phyloP scores from a whole-genome alignment of 37 sponge, comb jelly and placozoan genomes.

The Ephydatia muelleri region DNA sequence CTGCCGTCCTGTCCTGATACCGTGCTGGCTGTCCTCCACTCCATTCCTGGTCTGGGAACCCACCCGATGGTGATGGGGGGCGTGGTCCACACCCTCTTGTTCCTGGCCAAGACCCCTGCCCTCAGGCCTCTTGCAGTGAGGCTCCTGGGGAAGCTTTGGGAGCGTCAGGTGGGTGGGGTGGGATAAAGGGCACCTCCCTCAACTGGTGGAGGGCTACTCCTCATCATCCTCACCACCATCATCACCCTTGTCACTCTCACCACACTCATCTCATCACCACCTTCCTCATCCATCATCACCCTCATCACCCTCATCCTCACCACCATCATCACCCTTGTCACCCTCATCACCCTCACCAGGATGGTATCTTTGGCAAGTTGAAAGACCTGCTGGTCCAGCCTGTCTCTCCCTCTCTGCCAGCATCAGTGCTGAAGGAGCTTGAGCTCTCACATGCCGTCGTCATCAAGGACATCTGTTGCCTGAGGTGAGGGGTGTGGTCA shows the following conservation, averaged over 20 bases:
- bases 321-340: not conserved
- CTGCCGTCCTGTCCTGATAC: not conserved
- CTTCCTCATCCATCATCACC: not conserved
- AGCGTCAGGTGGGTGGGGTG: conserved; percentile 9
- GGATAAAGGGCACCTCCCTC: not conserved
- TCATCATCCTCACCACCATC: not conserved
- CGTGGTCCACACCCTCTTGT: conserved; percentile 12
- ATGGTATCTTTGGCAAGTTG: conserved; percentile 20
- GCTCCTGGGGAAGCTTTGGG: conserved; percentile 29
- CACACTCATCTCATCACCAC: not conserved
- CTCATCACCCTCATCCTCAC: not conserved
- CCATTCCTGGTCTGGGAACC: conserved; percentile 46
- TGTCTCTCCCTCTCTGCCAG: not conserved
- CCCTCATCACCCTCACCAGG: not conserved
- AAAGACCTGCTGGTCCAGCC: conserved; percentile 18
- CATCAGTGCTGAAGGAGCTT: not conserved
- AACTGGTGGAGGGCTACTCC: not conserved
- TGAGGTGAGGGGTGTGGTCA: conserved; percentile 3
- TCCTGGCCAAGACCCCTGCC: conserved; percentile 11
- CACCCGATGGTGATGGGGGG: conserved; percentile 5
- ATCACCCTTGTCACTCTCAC: not conserved
- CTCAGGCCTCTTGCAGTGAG: conserved; percentile 25
- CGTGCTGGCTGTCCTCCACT: conserved; percentile 35
- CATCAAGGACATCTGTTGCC: conserved; percentile 29
- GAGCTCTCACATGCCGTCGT: conserved; percentile 4